Evolutionary conservation across 2,113 vertebrate species (phyloP).

Genomic region (Equus przewalskii): DNA sequence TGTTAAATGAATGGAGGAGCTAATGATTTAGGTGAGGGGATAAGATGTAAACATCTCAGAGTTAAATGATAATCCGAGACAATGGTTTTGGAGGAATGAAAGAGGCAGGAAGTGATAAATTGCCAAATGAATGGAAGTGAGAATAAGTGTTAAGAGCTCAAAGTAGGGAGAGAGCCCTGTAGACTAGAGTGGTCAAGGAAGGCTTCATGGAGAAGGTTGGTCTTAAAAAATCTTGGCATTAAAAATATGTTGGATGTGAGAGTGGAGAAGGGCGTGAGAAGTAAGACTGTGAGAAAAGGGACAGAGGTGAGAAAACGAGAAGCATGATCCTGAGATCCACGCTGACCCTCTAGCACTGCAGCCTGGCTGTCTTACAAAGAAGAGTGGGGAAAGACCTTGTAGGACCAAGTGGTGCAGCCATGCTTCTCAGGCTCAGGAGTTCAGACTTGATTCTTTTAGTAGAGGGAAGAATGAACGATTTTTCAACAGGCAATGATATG

Average conservation of each 20-base stretch:
- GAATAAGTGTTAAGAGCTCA: not conserved
- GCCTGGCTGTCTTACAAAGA: not conserved
- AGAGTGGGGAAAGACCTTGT: not conserved
- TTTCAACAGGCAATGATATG: not conserved
- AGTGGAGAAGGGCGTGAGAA: not conserved
- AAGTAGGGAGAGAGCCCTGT: not conserved
- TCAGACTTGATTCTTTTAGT: not conserved
- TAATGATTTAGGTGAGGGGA: not conserved
- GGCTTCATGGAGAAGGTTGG: not conserved
- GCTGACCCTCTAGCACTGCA: not conserved
- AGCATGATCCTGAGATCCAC: not conserved
- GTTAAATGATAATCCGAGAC: not conserved
- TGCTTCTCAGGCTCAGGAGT: not conserved
- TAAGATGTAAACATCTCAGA: slow-evolving; percentile 12
- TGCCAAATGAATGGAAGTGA: not conserved
- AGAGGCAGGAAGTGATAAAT: not conserved
- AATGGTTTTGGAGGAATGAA: not conserved
- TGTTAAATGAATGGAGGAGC: not conserved
- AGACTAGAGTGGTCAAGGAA: not conserved
- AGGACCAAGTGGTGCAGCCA: not conserved
- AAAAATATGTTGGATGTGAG: not conserved
- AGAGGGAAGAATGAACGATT: not conserved
- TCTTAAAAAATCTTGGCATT: not conserved
- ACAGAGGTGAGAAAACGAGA: not conserved
- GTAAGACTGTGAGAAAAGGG: not conserved